A percentile compares a stretch with the other conserved stretches of the same genome.
phyloP scores from a whole-genome alignment of 2,113 vertebrate genomes.

The Ceratotherium simum region DNA sequence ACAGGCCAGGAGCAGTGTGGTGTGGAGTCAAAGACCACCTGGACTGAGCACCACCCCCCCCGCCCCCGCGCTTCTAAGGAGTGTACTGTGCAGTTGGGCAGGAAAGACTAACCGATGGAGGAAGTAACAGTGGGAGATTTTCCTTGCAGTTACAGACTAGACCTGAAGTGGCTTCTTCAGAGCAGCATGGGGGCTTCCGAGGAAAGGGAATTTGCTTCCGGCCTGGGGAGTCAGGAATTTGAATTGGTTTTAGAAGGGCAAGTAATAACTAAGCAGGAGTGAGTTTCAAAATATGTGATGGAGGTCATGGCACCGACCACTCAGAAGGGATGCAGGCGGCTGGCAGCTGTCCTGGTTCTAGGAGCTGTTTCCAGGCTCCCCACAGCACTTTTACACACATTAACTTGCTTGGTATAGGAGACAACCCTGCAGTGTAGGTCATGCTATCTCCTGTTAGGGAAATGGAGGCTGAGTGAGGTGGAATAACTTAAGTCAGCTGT shows the following conservation, averaged over 20 bases:
- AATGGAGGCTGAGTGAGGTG: neutral
- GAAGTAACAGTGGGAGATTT: neutral
- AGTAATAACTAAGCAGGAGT: neutral
- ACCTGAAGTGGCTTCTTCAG: neutral
- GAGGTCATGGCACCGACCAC: neutral
- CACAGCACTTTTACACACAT: neutral
- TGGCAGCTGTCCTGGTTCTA: neutral
- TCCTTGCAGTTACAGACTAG: neutral
- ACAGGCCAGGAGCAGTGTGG: neutral
- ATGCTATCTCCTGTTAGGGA: neutral
- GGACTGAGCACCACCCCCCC: neutral
- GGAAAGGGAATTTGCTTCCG: neutral
- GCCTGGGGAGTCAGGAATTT: neutral
- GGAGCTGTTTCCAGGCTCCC: neutral
- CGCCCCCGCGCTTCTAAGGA: neutral
- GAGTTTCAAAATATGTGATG: neutral
- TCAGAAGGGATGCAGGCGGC: neutral
- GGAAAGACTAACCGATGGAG: neutral
- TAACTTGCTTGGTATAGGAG: neutral
- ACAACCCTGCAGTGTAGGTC: too few species aligned
- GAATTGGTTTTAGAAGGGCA: neutral
- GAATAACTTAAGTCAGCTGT: neutral
- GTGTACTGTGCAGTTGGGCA: neutral
- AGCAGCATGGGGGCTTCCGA: neutral
- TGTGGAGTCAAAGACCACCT: neutral